Evolutionary conservation across 2,113 vertebrate genomes (phyloP), one percentile per base, ranked within the genome.

Genomic region (Menidia beryllina): DNA sequence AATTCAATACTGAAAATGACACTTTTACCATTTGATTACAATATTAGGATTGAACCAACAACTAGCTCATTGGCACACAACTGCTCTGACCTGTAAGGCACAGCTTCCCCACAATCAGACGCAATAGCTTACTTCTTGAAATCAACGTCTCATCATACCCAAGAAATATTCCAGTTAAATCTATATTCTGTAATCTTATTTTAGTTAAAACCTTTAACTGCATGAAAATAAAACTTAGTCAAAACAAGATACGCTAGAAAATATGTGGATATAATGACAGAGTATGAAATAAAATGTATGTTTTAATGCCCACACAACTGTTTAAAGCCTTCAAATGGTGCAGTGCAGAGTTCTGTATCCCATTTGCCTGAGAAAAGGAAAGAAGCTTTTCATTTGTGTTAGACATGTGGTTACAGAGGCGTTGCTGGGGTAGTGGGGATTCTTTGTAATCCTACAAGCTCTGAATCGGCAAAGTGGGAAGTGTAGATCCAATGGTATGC

Each of bases 381-480:
- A 64, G 53, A 36, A 53, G 67, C 21, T 30, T 54, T 65, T 54
- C 43, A 56, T 77, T 54, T 38, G 20, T 66, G n/a, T 34, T 45
- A 45, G 20, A 67, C 45, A 41, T 57, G 53, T 57, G 51, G 50
- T 45, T 43, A 54, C 20, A 71, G 36, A 61, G 26, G 30, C 24
- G 10, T 58, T 49, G 24, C 61, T 49, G 50, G 38, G 17, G 20
- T 74, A 25, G 38, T 45, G 24, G 20, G 7, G 45, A 51, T 69
- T 47, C 48, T 70, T 69, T 76, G 54, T 76, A 56, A 62, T 69
- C 73, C 72, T 45, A 48, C 55, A 47, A 53, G 71, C 48, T 68
- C 39, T 24, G 50, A 59, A 48, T 68, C 41, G 38, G 34, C 36
- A 55, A 60, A 66, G 55, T 17, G 14, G 27, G 25, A 17, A 56